Evolutionary conservation across 2,797 vertebrate genomes (phyloP).

Genomic region (Accipiter minullus): DNA sequence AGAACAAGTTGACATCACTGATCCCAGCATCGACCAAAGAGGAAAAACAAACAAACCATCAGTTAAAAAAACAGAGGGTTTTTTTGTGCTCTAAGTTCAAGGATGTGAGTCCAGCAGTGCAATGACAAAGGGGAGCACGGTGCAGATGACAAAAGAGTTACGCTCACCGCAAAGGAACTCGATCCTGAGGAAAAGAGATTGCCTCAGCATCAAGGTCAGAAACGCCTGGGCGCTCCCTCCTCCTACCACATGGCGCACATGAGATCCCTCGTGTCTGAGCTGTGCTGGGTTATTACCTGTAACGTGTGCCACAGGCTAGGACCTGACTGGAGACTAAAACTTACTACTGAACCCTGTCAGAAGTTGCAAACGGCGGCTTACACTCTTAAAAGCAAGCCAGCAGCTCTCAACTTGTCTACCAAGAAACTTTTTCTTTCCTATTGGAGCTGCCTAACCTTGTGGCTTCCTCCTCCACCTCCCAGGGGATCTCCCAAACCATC

Average conservation of each 20-base stretch:
- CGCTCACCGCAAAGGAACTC: not conserved
- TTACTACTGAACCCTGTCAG: not conserved
- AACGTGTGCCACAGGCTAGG: not conserved
- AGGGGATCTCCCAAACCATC: not conserved
- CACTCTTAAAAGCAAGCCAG: not conserved
- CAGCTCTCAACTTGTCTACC: not conserved
- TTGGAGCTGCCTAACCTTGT: not conserved
- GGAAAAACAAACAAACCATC: slow-evolving; percentile 63
- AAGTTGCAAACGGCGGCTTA: not conserved
- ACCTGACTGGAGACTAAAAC: not conserved
- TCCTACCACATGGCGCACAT: not conserved
- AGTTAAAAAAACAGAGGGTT: slow-evolving; percentile 9
- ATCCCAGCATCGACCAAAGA: slow-evolving; percentile 63
- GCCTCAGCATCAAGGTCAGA: not conserved
- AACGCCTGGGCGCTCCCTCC: not conserved
- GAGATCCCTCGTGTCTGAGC: not conserved
- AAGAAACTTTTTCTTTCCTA: not conserved
- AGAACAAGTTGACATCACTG: slow-evolving; percentile 67
- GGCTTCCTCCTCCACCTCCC: not conserved
- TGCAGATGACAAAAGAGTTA: slow-evolving; percentile 29
- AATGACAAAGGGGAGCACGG: slow-evolving; percentile 21
- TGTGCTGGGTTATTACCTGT: not conserved
- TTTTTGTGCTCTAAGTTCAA: slow-evolving; percentile 46
- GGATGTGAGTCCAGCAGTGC: slow-evolving; percentile 37
- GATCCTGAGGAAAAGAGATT: not conserved